Evolutionary conservation across 2,113 vertebrate species (phyloP).

Genomic region (Myxocyprinus asiaticus): DNA sequence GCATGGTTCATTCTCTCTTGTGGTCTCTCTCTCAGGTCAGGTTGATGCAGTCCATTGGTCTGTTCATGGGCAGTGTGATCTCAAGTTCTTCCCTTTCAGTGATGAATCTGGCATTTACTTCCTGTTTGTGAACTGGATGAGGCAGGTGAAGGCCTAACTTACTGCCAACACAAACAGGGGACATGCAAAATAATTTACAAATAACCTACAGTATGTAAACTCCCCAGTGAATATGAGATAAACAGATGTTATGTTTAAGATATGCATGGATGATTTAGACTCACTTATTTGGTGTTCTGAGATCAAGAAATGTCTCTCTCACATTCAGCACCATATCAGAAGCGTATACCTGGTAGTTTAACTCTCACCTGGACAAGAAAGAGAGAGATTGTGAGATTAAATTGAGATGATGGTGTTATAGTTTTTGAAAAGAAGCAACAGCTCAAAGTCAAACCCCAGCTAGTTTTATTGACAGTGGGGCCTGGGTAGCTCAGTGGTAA

Average conservation of each 20-base stretch:
- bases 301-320: slow-evolving; percentile 85
- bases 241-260: no score
- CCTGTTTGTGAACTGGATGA: slow-evolving; percentile 76
- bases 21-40: slow-evolving; percentile 63
- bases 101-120: slow-evolving; percentile 81
- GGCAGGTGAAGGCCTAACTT: slow-evolving; percentile 89
- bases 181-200: not conserved
- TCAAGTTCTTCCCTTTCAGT: slow-evolving; percentile 80
- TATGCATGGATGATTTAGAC: slow-evolving; percentile 43
- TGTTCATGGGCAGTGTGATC: slow-evolving; percentile 81
- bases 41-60: slow-evolving; percentile 78
- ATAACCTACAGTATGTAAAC: no score
- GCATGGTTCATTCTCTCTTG: not conserved
- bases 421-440: slow-evolving; percentile 2
- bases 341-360: slow-evolving; percentile 84
- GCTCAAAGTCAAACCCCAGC: no score
- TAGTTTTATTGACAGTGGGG: no score
- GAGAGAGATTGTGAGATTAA: not conserved
- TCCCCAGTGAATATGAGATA: no score
- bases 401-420: not conserved
- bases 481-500: no score
- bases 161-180: slow-evolving; percentile 68
- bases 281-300: slow-evolving; percentile 88
- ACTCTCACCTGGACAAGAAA: slow-evolving; percentile 83
- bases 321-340: slow-evolving; percentile 85